A percentile compares a stretch with the other conserved stretches of the same genome.
These are phyloP conservation scores for Centropristis striata DNA, from an alignment of 2,113 vertebrate species.

Conservation along the genomic window DNA sequence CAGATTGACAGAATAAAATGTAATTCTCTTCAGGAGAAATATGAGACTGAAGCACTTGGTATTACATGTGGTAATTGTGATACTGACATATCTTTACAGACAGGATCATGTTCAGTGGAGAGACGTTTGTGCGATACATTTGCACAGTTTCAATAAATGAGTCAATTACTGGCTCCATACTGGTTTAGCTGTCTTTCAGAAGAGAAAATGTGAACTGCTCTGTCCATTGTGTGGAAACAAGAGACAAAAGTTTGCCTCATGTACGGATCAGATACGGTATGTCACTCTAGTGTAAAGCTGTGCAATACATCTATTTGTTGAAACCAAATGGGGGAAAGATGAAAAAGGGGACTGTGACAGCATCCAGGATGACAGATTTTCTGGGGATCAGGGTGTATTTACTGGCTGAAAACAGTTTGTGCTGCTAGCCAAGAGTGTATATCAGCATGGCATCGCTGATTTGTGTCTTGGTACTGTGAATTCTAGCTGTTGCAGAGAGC, in stretches of 20 bases:
- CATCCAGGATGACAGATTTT: constrained; percentile 61
- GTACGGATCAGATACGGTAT: neutral
- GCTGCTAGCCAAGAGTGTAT: constrained; percentile 50
- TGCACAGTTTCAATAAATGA: neutral
- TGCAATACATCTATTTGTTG: neutral
- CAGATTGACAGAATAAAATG: neutral
- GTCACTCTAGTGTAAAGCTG: neutral
- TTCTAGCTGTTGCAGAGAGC: constrained; percentile 41
- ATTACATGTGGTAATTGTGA: neutral
- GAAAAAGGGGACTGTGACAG: constrained; percentile 8
- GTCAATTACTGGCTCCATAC: neutral
- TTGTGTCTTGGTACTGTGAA: constrained; percentile 53
- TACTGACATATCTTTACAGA: neutral
- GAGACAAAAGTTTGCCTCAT: neutral
- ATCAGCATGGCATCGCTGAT: constrained; percentile 63
- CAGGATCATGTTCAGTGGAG: neutral
- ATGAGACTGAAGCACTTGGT: neutral
- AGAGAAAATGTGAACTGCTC: neutral
- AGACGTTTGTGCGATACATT: neutral
- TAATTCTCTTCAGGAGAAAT: neutral
- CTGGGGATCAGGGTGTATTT: constrained; percentile 59
- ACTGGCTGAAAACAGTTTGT: constrained; percentile 53
- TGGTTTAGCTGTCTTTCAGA: neutral
- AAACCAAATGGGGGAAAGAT: neutral
- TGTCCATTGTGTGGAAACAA: neutral